Evolutionary conservation across 2,113 vertebrate genomes (phyloP).

Genomic region (Dendropsophus ebraccatus): DNA sequence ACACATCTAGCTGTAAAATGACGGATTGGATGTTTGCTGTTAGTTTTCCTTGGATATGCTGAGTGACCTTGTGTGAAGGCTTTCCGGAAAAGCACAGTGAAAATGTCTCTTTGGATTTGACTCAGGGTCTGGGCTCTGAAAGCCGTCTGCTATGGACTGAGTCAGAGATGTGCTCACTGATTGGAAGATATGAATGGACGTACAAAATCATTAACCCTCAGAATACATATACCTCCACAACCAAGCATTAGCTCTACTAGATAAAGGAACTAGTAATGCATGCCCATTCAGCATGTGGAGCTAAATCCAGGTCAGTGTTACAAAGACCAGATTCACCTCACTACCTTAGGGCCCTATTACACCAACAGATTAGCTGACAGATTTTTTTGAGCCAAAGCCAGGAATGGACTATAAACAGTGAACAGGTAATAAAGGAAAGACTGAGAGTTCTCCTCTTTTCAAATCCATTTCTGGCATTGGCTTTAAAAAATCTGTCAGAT

Average conservation of each 20-base stretch:
- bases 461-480: no score
- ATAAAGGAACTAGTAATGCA: background rate
- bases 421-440: no score
- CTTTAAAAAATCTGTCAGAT: no score
- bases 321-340: no score
- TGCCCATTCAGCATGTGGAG: no score
- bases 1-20: background rate
- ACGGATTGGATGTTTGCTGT: conserved; percentile 1
- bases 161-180: conserved; percentile 13
- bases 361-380: no score
- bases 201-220: background rate
- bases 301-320: no score
- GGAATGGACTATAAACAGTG: no score
- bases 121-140: conserved; percentile 30
- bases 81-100: conserved; percentile 8
- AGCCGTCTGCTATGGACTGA: conserved; percentile 30
- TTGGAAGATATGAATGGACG: background rate
- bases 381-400: no score
- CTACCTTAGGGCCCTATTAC: no score
- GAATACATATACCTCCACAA: background rate
- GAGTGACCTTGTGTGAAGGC: conserved; percentile 8
- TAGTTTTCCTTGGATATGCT: background rate
- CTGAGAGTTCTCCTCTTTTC: no score
- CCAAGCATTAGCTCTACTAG: background rate
- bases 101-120: conserved; percentile 23